phyloP scores from a whole-genome alignment of 2,113 vertebrate genomes.

The Xiphias gladius region DNA sequence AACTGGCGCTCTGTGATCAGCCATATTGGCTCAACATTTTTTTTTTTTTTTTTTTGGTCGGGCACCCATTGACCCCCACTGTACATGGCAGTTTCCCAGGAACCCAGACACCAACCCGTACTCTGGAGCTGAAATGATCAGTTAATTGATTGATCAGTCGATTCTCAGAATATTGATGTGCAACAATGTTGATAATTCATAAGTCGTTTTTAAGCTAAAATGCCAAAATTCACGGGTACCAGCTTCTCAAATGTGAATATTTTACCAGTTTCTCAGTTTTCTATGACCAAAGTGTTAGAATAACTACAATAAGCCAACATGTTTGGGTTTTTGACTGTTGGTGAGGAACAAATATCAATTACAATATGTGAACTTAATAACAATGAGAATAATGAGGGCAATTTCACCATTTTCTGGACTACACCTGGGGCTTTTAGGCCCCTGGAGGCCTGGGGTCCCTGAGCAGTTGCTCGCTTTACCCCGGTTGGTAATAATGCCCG shows the following conservation, averaged over 20 bases:
- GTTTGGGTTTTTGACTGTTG: background rate
- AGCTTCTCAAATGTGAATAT: background rate
- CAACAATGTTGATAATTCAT: too few relatives aligned
- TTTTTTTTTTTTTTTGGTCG: background rate
- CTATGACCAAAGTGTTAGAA: background rate
- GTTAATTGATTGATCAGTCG: background rate
- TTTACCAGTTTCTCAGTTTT: background rate
- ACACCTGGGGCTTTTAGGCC: too few relatives aligned
- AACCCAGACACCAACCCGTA: background rate
- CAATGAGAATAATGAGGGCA: too few relatives aligned
- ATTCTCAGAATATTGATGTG: background rate
- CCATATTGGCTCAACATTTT: constrained; percentile 70
- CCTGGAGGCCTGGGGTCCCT: too few relatives aligned
- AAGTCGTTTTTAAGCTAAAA: too few relatives aligned
- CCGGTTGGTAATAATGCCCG: background rate
- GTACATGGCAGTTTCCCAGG: background rate
- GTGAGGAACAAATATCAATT: background rate
- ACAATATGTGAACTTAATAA: too few relatives aligned
- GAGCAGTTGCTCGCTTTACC: too few relatives aligned
- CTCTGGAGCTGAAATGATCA: background rate
- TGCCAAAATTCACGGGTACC: background rate
- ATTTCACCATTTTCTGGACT: too few relatives aligned
- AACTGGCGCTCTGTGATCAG: constrained; percentile 44
- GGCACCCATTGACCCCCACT: background rate
- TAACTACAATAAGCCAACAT: background rate